Conservation (phyloP, 1,140 invertebrate species). For the Pachypeltis micranthus region DNA sequence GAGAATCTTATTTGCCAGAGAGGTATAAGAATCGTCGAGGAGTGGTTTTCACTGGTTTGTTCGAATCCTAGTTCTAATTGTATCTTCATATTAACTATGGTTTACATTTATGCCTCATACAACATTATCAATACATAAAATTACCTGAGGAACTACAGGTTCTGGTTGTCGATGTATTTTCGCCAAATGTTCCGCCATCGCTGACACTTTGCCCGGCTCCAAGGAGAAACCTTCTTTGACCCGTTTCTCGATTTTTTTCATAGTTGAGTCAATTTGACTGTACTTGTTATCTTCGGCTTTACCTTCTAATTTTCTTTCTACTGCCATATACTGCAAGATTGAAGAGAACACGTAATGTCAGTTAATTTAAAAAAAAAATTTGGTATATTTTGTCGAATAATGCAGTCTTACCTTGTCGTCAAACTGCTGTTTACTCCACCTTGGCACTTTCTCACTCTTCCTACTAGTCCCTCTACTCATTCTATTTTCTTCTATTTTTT, state of each 20-base stretch:
- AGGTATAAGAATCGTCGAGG: too few relatives aligned
- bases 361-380: slow-evolving; percentile 17
- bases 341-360: too few relatives aligned
- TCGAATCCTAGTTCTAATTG: too few relatives aligned
- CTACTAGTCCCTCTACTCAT: slow-evolving; percentile 50
- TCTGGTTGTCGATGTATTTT: slow-evolving; percentile 48
- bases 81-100: too few relatives aligned
- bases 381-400: slow-evolving; percentile 1
- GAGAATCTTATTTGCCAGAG: too few relatives aligned
- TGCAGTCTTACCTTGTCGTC: slow-evolving; percentile 34
- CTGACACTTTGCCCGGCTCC: slow-evolving; percentile 65
- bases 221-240: slow-evolving; percentile 63
- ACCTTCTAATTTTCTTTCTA: slow-evolving; percentile 44
- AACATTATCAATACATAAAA: slow-evolving; percentile 7
- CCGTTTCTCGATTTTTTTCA: slow-evolving; percentile 67
- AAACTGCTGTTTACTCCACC: slow-evolving; percentile 73
- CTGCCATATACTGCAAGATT: slow-evolving; percentile 57
- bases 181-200: slow-evolving; percentile 67
- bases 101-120: too few relatives aligned
- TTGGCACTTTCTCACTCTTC: slow-evolving; percentile 68
- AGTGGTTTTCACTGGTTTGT: too few relatives aligned
- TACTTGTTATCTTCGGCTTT: slow-evolving; percentile 40
- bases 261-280: slow-evolving; percentile 63
- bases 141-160: slow-evolving; percentile 32
- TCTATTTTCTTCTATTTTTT: slow-evolving; percentile 77